Conservation (phyloP, 2,113 vertebrate genomes). For the Megatriorchis doriae region DNA sequence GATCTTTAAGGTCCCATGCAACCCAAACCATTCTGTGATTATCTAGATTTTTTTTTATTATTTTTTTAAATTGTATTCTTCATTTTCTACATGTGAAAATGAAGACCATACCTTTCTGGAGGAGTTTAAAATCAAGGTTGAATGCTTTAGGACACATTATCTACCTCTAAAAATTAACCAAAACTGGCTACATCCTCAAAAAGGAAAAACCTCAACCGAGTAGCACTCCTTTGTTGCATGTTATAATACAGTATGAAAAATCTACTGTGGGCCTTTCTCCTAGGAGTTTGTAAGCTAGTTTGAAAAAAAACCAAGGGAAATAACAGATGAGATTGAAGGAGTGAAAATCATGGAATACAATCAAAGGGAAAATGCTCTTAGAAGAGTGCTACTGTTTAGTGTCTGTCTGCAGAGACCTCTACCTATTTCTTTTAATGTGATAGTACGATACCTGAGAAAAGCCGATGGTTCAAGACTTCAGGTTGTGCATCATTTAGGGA, state of each 20-base stretch:
- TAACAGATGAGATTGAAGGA: not conserved
- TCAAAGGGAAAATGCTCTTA: not conserved
- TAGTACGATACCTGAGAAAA: not conserved
- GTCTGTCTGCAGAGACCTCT: fast-evolving
- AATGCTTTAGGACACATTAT: not conserved
- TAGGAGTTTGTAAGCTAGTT: not conserved
- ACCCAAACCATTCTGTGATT: too few species aligned
- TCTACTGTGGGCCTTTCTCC: not conserved
- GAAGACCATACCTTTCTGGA: not conserved
- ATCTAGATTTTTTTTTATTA: not conserved
- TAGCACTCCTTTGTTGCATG: not conserved
- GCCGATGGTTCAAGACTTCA: not conserved
- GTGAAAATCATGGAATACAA: not conserved
- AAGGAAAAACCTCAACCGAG: not conserved
- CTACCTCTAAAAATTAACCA: not conserved
- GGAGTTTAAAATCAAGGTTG: not conserved
- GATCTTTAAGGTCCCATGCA: too few species aligned
- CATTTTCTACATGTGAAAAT: not conserved
- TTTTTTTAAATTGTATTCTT: not conserved
- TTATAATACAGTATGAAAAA: not conserved
- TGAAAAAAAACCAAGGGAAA: not conserved
- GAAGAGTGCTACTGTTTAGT: not conserved
- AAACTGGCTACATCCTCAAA: not conserved
- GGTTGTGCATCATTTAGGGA: not conserved
- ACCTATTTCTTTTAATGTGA: not conserved